These are phyloP conservation scores for Pseudachorutes palmiensis DNA, from an alignment of 1,140 invertebrate species.

Conservation along the genomic window DNA sequence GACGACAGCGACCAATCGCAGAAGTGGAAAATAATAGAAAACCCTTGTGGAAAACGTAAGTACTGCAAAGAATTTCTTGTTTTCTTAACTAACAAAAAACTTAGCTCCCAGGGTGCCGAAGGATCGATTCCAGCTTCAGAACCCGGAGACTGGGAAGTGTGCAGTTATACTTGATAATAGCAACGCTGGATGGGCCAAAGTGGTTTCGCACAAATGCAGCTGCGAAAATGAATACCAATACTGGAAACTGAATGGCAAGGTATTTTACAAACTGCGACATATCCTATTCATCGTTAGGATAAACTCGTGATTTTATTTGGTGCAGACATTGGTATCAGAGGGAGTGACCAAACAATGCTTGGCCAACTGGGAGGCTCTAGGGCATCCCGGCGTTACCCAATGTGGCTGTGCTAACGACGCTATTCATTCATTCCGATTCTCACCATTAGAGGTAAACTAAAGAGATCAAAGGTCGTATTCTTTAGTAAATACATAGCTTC, in stretches of 20 bases:
- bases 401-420: conserved; percentile 7
- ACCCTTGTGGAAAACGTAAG: conserved; percentile 17
- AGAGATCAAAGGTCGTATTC: too few relatives aligned
- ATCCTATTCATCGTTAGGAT: too few relatives aligned
- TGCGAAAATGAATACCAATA: neutral
- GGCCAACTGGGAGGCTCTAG: conserved; percentile 1
- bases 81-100: neutral
- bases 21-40: conserved; percentile 9
- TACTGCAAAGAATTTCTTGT: neutral
- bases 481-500: too few relatives aligned
- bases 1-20: conserved; percentile 10
- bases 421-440: neutral
- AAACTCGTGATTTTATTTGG: neutral
- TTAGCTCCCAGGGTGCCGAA: neutral
- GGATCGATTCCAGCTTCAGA: neutral
- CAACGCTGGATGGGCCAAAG: neutral
- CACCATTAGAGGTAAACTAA: too few relatives aligned
- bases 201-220: neutral
- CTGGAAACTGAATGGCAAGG: neutral
- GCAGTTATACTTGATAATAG: neutral
- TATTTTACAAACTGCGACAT: neutral
- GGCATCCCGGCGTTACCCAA: conserved; percentile 12
- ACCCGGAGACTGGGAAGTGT: neutral
- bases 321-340: conserved; percentile 2
- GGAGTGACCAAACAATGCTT: conserved; percentile 3